Base-by-base conservation (phyloP, 1,140 invertebrate species). In the Drosophila navojoa region DNA sequence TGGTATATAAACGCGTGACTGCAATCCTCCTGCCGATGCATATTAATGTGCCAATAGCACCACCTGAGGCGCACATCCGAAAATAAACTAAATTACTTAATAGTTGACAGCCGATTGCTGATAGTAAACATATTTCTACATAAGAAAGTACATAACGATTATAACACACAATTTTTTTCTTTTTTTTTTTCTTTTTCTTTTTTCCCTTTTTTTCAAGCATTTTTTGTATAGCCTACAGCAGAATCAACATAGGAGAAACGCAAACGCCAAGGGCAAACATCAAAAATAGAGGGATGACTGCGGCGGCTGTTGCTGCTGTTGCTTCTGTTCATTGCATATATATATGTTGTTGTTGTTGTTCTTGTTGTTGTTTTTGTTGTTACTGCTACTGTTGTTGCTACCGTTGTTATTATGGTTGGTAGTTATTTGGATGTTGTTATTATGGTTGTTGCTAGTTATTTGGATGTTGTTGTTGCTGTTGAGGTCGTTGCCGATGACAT, bases 211-310 rank as follows among this genome's bases (percentile, higher is more conserved):
- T 44, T 44, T 44, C 15, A 45, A 16, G n/a, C 42, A 16, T 45
- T 45, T 45, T 9, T 9, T 4, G 35, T 38, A 38, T 29, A 5
- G 27, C 10, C 19, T 19, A 38, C 40, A 15, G 40, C n/a, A 58
- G 55, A 29, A 35, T 25, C 16, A 47, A 59, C 7, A 32, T 45
- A 45, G 16, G 42, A 29, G 57, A 15, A 59, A 16, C 42, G 32
- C 42, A 32, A 59, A 47, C 42, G 42, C 25, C 55, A 59, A 3
- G 40, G 55, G 25, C 52, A 52, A 32, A 25, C 38, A 76, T 77
- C 71, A 77, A 74, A 79, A 79, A 40, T 67, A 77, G 59, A 67
- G 61, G 22, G 58, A 49, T 40, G 79, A 77, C 42, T 71, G 71
- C 67, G 71, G 50, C 45, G 55, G 25, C 13, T 47, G 50, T 32